A percentile compares a stretch with the other conserved stretches of the same genome.
Evolutionary conservation across 2,888 invertebrate genomes (phyloP).

Genomic region (Drosophila imparisetae): DNA sequence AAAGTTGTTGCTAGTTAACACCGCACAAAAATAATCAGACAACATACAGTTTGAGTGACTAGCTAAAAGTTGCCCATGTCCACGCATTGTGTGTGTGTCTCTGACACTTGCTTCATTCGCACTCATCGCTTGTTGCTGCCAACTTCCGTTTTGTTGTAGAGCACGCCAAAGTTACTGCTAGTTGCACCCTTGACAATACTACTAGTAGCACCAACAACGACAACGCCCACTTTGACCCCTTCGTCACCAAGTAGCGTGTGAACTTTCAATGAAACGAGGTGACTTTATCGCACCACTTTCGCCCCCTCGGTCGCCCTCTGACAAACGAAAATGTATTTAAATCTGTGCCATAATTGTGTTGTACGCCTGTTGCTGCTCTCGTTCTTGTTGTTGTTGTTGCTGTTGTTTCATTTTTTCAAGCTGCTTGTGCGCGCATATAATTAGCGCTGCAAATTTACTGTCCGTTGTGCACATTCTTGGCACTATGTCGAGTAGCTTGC

Average conservation of each 20-base stretch:
- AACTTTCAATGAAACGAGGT: conserved; percentile 58
- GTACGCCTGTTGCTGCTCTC: conserved; percentile 59
- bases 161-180: conserved; percentile 55
- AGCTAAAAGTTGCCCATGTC: conserved; percentile 43
- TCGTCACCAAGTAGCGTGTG: conserved; percentile 58
- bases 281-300: conserved; percentile 31
- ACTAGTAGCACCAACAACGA: conserved; percentile 14
- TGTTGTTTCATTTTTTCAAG: conserved; percentile 12
- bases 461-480: conserved; percentile 54
- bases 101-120: conserved; percentile 54
- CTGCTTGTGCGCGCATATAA: conserved; percentile 63
- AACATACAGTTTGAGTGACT: conserved; percentile 51
- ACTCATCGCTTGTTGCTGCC: conserved; percentile 34
- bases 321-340: conserved; percentile 71
- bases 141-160: conserved; percentile 61
- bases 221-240: conserved; percentile 17
- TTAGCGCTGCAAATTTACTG: conserved; percentile 65
- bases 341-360: conserved; percentile 74
- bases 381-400: conserved; percentile 16
- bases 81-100: conserved; percentile 21
- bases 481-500: conserved; percentile 12
- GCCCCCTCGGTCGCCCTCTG: conserved; percentile 21
- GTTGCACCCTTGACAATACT: conserved; percentile 71
- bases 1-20: conserved; percentile 45
- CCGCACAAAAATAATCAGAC: conserved; percentile 52